Evolutionary conservation across 2,888 invertebrate genomes (phyloP), one percentile per base, ranked within the genome.

Genomic region (Orchesella flavescens): DNA sequence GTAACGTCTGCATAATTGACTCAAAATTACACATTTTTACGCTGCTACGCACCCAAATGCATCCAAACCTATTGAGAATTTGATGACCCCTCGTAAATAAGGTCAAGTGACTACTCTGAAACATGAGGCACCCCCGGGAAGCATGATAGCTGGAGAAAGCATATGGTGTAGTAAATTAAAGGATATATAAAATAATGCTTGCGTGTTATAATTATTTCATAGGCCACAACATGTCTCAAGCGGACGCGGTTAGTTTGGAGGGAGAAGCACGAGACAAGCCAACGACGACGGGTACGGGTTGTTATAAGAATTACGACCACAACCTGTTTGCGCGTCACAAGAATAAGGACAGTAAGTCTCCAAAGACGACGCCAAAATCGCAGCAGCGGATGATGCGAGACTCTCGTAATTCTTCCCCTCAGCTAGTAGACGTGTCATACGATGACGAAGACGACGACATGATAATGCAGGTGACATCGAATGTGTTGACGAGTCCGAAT

Each of bases 171-270:
- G n/a, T n/a, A n/a, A n/a, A n/a, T n/a, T n/a, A n/a, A n/a, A n/a
- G n/a, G n/a, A n/a, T n/a, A n/a, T n/a, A n/a, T n/a, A n/a, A n/a
- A n/a, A 34, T 4, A 34, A 34, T 7, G 34, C 34, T 34, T 34
- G n/a, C n/a, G n/a, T n/a, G n/a, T n/a, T n/a, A n/a, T n/a, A n/a
- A 34, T 4, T 34, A 7, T 59, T 59, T 5, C 21, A 2, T 93
- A 95, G 96, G 96, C 93, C 96, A 96, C 93, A 95, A 96, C 93
- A 92, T 95, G 93, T 95, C 96, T 91, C 95, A 95, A 92, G 94
- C 93, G 90, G 96, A 96, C 91, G 95, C 94, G 89, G 95, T 94
- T 92, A 96, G 95, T 91, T 93, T 94, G 89, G 94, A 94, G 89
- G 93, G 93, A 89, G 92, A 92, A 74, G 85, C 93, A 93, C 91